Evolutionary conservation across 2,113 vertebrate species (phyloP), one percentile per base, ranked within the genome.

Genomic region (Orthonyx spaldingii): DNA sequence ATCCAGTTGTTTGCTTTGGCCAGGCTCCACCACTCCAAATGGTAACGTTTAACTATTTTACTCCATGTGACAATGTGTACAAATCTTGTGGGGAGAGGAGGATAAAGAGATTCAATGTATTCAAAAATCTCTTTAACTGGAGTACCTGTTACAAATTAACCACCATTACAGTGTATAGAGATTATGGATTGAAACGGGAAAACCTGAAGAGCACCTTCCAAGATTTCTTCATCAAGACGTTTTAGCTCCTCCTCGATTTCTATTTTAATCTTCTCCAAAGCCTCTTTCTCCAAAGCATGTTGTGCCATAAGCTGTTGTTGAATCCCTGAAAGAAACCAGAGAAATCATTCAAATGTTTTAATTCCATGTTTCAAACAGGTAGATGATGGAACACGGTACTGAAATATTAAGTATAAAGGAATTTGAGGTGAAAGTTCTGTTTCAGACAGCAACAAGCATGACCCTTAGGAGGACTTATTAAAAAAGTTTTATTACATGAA

Each of bases 241-340:
- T 98, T 98, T 84, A 99, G 97, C 81, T 98, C 98, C 92, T 99
- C 98, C 78, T 99, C 98, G 42, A 99, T 98, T 97, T 99, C 98
- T 74, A 88, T 93, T 97, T 99, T 99, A 94, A 99, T 95, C 95
- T 97, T 98, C 90, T 97, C 97, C 82, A 98, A 97, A 90, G 97
- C 91, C 79, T 98, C 98, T 80, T 90, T 97, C 96, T 98, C 97
- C 89, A 94, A 84, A 93, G 96, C 78, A 52, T 96, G 96, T 81
- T 93, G 93, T 94, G 76, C 59, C 46, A 28, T 47, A 93, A 74
- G 89, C 68, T 97, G 95, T 93, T 97, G 94, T 80, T 98, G 95
- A 94, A 89, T 55, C 60, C 95, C 97, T 98, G 81, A 91, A 98
- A 98, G 37, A 85, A 97, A 96, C 3, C 87, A 95, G 26, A 96